phyloP scores from a whole-genome alignment of 2,113 vertebrate genomes.

The Microcebus griseorufus region DNA sequence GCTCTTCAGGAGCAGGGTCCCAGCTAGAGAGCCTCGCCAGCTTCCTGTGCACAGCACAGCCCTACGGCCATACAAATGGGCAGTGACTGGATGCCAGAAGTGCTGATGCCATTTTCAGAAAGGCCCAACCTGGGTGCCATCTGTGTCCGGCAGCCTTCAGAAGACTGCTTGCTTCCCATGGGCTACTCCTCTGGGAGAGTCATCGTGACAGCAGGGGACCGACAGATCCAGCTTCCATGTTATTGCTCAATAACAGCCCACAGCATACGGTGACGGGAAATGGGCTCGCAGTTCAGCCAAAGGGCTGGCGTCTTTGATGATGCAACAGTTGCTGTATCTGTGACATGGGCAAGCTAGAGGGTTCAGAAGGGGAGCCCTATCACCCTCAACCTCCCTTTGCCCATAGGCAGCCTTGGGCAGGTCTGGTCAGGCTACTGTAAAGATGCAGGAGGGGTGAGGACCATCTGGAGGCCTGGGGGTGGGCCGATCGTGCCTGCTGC shows the following conservation, averaged over 20 bases:
- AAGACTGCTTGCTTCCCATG: not conserved
- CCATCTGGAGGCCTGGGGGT: not conserved
- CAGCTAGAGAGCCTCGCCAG: not conserved
- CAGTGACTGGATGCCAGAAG: not conserved
- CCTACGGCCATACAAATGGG: not conserved
- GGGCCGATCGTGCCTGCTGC: fast-evolving
- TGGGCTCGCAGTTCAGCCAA: constrained; percentile 59
- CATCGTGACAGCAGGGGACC: not conserved
- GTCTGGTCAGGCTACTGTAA: not conserved
- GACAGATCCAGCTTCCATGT: not conserved
- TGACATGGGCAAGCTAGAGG: not conserved
- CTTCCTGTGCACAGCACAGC: not conserved
- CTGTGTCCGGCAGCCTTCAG: not conserved
- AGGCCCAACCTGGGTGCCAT: not conserved
- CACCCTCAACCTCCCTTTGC: not conserved
- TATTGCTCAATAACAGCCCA: constrained; percentile 62
- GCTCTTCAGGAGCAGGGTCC: not conserved
- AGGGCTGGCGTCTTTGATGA: constrained; percentile 58
- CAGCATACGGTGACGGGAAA: constrained; percentile 54
- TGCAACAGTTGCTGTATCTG: not conserved
- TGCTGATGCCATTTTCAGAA: not conserved
- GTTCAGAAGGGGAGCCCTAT: not conserved
- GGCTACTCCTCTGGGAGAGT: constrained; percentile 61
- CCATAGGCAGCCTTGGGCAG: not conserved
- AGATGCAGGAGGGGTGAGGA: not conserved